Percentiles rank a stretch among this genome's conserved stretches.
phyloP scores from a whole-genome alignment of 2,888 invertebrate genomes.

The Phyllotreta cruciferae region DNA sequence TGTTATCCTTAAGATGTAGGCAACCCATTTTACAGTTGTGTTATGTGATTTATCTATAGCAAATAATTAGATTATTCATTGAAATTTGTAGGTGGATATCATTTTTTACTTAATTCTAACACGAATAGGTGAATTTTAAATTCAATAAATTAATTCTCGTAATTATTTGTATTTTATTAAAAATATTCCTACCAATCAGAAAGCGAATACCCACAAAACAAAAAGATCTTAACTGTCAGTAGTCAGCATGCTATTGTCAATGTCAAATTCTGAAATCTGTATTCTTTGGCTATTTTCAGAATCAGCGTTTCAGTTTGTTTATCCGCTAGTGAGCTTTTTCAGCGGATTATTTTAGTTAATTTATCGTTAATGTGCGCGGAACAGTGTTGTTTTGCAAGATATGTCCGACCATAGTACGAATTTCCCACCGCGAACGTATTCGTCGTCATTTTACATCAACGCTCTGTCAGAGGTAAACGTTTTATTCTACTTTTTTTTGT shows the following conservation, averaged over 20 bases:
- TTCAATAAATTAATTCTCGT: no score
- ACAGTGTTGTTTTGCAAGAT: slow-evolving; percentile 17
- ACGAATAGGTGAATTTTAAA: no score
- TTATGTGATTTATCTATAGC: no score
- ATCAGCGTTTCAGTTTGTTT: background rate
- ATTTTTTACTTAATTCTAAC: no score
- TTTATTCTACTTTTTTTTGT: slow-evolving; percentile 17
- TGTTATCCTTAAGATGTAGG: no score
- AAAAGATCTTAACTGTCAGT: background rate
- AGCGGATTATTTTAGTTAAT: slow-evolving; percentile 4
- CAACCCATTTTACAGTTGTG: no score
- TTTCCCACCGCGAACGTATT: slow-evolving; percentile 59
- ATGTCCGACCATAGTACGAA: slow-evolving; percentile 44
- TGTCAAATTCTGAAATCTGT: background rate
- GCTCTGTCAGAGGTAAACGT: slow-evolving; percentile 52
- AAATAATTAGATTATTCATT: no score
- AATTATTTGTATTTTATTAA: no score
- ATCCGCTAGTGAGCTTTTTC: slow-evolving; percentile 2
- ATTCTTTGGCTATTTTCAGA: slow-evolving; percentile 6
- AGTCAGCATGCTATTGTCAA: slow-evolving; percentile 1
- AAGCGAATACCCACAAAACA: no score
- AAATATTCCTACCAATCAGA: no score
- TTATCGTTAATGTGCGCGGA: slow-evolving; percentile 6
- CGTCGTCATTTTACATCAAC: slow-evolving; percentile 57
- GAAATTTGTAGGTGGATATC: no score